Base-by-base conservation (phyloP, 92 coral and sea anemone species). In the Nematostella vectensis region DNA sequence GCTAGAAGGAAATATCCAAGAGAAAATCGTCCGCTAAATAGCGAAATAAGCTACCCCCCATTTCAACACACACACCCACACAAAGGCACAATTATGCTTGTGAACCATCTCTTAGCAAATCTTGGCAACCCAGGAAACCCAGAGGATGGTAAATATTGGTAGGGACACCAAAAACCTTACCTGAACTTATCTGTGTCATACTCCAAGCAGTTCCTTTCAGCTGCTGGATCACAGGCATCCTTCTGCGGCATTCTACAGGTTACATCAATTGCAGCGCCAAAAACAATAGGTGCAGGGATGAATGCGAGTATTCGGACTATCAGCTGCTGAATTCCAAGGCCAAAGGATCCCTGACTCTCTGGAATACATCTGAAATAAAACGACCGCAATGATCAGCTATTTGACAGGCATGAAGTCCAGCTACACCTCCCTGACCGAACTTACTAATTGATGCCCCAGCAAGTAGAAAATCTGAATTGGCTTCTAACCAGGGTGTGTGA, bases 271-370 rank as follows among this genome's bases (percentile, higher is more conserved):
- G 80, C 67, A 36, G 75, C 67, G 6, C 98, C 98, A 54, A 77
- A 80, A 3, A 91, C 55, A 16, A 87, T 71, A 13, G 98, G 98
- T 18, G 79, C 74, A 27, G 98, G 98, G 47, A 91, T 91, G 61
- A 91, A 91, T 2, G 85, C 98, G 13, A 91, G 54, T 31, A 91
- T 60, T 15, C 96, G 81, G 6, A 81, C 79, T 47, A 91, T 80
- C 1, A 91, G 62, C 52, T 91, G 98, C 51, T 86, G 81, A 13
- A 87, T 80, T 18, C 98, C 98, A 37, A 91, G 80, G 2, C 94
- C 98, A 71, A 91, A 91, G 0, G 98, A 91, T 0, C 96, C 98
- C 47, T 91, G 86, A 37, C 98, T 91, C 58, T 86, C 96, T 18
- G 98, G 88, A 28, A 91, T 85, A 62, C 93, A 82, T 52, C 98